Conservation (phyloP, 2,888 invertebrate species). For the Tenthredo scrophulariae region DNA sequence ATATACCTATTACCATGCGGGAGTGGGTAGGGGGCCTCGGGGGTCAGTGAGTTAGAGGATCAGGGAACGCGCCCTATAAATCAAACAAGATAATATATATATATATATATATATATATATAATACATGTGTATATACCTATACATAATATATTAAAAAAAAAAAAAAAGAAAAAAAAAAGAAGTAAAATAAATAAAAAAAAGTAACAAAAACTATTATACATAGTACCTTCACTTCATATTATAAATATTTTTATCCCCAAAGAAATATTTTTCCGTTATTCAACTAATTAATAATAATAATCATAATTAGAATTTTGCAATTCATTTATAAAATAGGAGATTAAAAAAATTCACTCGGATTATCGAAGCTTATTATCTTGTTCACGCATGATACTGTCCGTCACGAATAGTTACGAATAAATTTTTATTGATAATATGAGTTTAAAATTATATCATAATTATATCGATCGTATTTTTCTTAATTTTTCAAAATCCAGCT, state of each 20-base stretch:
- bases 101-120: neutral
- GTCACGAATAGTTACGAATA: too few relatives aligned
- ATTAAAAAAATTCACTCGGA: too few relatives aligned
- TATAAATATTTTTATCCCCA: neutral
- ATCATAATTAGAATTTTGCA: too few relatives aligned
- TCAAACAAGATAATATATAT: neutral
- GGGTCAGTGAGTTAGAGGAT: too few relatives aligned
- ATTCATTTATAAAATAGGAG: neutral
- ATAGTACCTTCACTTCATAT: neutral
- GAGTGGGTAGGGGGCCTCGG: neutral
- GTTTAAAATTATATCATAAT: too few relatives aligned
- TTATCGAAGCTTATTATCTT: too few relatives aligned
- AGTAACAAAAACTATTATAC: too few relatives aligned
- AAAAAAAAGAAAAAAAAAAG: neutral
- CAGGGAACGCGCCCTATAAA: neutral
- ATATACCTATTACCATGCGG: conserved; percentile 4
- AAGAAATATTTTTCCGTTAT: neutral
- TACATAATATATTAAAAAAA: neutral
- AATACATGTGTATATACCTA: neutral
- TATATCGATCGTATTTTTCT: too few relatives aligned
- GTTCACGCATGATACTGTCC: neutral
- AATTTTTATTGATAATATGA: too few relatives aligned
- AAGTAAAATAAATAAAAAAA: neutral
- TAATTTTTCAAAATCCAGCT: too few relatives aligned
- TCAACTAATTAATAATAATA: neutral